Base-by-base conservation (phyloP, 2,113 vertebrate genomes). In the Aegotheles bennettii region DNA sequence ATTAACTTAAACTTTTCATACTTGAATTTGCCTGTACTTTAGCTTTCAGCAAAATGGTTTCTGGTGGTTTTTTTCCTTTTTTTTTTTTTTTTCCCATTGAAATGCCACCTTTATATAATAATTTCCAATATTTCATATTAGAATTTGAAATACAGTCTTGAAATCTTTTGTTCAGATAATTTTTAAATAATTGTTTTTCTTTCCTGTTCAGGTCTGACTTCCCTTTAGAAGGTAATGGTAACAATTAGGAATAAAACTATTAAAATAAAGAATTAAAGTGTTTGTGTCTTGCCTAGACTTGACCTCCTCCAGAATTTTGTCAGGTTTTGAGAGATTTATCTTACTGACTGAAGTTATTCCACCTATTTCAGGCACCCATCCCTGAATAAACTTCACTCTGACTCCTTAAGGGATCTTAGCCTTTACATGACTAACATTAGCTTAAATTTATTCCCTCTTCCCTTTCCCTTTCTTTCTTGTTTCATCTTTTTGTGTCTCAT, bases 1-100 rank as follows among this genome's bases (percentile, higher is more conserved):
- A 15, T 74, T 43, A 84, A n/a, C 24, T 65, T 53, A 45, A 84
- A 57, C 9, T 53, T 84, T 81, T 91, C 16, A 23, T 87, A 43
- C 16, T 51, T 65, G 3, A n/a, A 67, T 89, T 70, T 13, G 47
- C 4, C 9, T 57, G 7, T 53, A 40, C 15, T 61, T 61, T 26
- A 56, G 24, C 78, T 64, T 65, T 18, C 23, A 61, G 53, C 16
- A 74, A 38, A 78, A 78, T 48, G 53, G 5, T 45, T 89, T 20
- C 16, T 33, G 6, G 9, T 11, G 2, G 28, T 10, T 21, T 48
- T 48, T 48, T 48, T 48, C 47, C 47, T n/a, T 31, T 21, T 33
- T 7, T 21, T 6, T 1, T 43, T 38, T 5, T 20, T 3, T 10
- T 1, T 2, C 3, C 4, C 31, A 35, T 36, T 10, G 82, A 89